Evolutionary conservation across 2,888 invertebrate genomes (phyloP).

Genomic region (Lordiphosa fenestrarum): DNA sequence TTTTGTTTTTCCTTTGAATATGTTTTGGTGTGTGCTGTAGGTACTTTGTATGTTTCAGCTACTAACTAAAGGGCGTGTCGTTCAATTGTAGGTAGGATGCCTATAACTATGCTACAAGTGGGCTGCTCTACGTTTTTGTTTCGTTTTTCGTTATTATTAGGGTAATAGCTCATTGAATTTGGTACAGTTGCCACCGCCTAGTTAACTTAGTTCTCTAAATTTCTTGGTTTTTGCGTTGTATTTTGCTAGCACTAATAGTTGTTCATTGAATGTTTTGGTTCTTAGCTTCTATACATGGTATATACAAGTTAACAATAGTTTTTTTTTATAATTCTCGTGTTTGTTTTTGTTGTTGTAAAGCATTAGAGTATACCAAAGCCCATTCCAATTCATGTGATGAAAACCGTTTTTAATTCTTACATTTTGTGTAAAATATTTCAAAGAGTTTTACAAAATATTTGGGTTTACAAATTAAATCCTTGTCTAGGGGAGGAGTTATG

Average conservation of each 20-base stretch:
- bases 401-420: slow-evolving; percentile 43
- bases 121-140: slow-evolving; percentile 4
- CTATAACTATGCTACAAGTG: slow-evolving; percentile 15
- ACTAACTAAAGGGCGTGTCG: slow-evolving; percentile 44
- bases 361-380: slow-evolving; percentile 81
- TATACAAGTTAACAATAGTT: slow-evolving; percentile 11
- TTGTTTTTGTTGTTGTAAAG: slow-evolving; percentile 76
- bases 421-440: slow-evolving; percentile 26
- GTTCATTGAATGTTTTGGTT: slow-evolving; percentile 48
- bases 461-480: too few relatives aligned
- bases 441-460: slow-evolving; percentile 23
- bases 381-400: slow-evolving; percentile 63
- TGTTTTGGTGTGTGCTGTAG: slow-evolving; percentile 38
- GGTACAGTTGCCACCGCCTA: slow-evolving; percentile 54
- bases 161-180: slow-evolving; percentile 56
- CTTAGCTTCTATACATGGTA: slow-evolving; percentile 50
- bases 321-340: background rate
- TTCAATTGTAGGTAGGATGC: slow-evolving; percentile 34
- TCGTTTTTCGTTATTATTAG: slow-evolving; percentile 8
- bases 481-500: background rate
- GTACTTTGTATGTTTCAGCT: slow-evolving; percentile 54
- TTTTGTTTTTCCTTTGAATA: slow-evolving; percentile 6
- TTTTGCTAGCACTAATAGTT: slow-evolving; percentile 52
- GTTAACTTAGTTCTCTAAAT: slow-evolving; percentile 56
- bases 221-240: slow-evolving; percentile 2